phyloP scores from a whole-genome alignment of 1,140 invertebrate species.

The Dinoponera quadriceps region DNA sequence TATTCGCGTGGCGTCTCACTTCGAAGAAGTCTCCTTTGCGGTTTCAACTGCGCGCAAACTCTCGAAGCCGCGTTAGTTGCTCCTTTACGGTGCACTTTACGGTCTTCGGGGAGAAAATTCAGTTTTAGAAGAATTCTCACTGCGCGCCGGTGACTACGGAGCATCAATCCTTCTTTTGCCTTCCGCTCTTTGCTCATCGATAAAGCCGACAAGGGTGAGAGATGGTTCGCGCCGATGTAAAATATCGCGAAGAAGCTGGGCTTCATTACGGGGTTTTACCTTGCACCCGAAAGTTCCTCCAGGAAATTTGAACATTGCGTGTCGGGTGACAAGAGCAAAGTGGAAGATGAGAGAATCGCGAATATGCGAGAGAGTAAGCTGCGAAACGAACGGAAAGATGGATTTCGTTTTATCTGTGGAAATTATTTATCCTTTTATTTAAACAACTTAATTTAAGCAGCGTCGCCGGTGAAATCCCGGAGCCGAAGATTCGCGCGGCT shows the following conservation, averaged over 20 bases:
- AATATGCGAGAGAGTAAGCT: constrained; percentile 39
- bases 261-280: constrained; percentile 13
- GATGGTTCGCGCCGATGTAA: constrained; percentile 29
- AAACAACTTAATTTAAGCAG: constrained; percentile 12
- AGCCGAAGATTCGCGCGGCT: constrained; percentile 28
- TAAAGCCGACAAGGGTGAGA: constrained; percentile 49
- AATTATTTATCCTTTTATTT: background rate
- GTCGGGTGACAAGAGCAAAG: background rate
- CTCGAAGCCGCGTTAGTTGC: constrained; percentile 77
- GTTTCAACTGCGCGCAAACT: constrained; percentile 59
- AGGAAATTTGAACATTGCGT: constrained; percentile 12
- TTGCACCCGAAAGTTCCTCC: background rate
- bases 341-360: background rate
- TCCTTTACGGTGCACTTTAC: constrained; percentile 78
- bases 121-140: constrained; percentile 73
- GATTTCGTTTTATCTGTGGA: constrained; percentile 24
- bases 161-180: background rate
- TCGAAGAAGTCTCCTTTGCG: constrained; percentile 24
- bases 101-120: constrained; percentile 74
- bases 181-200: constrained; percentile 17
- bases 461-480: constrained; percentile 25
- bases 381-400: constrained; percentile 48
- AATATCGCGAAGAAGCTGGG: constrained; percentile 16
- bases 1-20: constrained; percentile 11
- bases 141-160: constrained; percentile 20